Conservation (phyloP, 1,140 invertebrate species). For the Trichomalopsis sarcophagae region DNA sequence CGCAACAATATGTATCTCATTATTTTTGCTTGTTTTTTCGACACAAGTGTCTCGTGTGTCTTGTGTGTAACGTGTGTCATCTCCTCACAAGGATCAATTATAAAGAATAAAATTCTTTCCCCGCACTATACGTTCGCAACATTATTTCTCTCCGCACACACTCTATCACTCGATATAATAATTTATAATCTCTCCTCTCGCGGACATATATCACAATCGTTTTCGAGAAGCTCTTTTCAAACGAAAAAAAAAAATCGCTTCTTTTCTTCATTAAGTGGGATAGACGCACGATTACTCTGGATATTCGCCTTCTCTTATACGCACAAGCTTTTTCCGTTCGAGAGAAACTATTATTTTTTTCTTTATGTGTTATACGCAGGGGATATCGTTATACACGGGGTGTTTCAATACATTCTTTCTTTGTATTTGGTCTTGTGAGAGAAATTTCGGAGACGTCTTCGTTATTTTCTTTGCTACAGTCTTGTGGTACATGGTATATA, state of each 20-base stretch:
- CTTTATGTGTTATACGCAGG: not conserved
- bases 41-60: not conserved
- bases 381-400: not conserved
- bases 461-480: not conserved
- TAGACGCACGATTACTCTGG: slow-evolving; percentile 28
- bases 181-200: slow-evolving; percentile 42
- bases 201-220: slow-evolving; percentile 52
- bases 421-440: slow-evolving; percentile 14
- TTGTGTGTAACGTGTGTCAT: not conserved
- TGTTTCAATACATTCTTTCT: not conserved
- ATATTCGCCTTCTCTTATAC: slow-evolving; percentile 26
- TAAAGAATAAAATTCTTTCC: slow-evolving; percentile 51
- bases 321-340: slow-evolving; percentile 18
- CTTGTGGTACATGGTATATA: not conserved
- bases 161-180: slow-evolving; percentile 29
- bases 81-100: slow-evolving; percentile 36
- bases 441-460: not conserved
- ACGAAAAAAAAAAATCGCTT: slow-evolving; percentile 10
- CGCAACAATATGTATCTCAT: slow-evolving; percentile 53
- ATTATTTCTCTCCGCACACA: slow-evolving; percentile 19
- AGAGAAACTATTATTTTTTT: slow-evolving; percentile 33
- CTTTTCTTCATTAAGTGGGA: slow-evolving; percentile 18
- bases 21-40: slow-evolving; percentile 22
- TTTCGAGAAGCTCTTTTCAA: slow-evolving; percentile 37
- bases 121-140: slow-evolving; percentile 18